Evolutionary conservation across 2,888 invertebrate genomes (phyloP), one percentile per base, ranked within the genome.

Genomic region (Bellardia pandia): DNA sequence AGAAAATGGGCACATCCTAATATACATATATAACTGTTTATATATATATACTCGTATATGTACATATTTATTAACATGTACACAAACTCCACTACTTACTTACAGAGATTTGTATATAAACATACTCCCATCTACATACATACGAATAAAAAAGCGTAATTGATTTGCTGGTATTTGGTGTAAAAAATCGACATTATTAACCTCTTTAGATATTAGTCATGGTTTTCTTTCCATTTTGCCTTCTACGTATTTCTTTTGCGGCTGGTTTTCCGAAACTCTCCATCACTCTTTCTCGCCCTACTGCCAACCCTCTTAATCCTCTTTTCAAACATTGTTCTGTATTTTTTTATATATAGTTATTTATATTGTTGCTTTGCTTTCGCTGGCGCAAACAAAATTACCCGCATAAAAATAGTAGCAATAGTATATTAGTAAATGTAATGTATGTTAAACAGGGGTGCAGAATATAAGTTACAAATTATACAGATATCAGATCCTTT

Each of bases 201-300:
- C 56, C 69, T 71, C 82, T 86, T 82, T 74, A 33, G 68, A 69
- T 78, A 78, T 86, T 78, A 69, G 74, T 68, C 74, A 78, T 78
- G 69, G 33, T 71, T 71, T 76, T 13, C 53, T 45, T 62, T 51
- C 30, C 45, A 7, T 6, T 53, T 69, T 60, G 30, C 37, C 58
- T 72, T 79, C 37, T 23, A 66, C 40, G 6, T 72, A 42, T 51
- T 74, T 56, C 4, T 68, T 30, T 40, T 56, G 9, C 16, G 42
- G 62, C 58, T 40, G 53, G 6, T 69, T 58, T 42, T 42, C 8
- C 30, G 40, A 51, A 60, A 48, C 45, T 66, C 30, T 16, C 13
- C 40, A 16, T 3, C 14, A 37, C 37, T 37, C 40, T 42, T 9
- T 3, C 13, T 13, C 13, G 2, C 5, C 13, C 33, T 33, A 60